These are phyloP conservation scores for Aleadryas rufinucha DNA, from an alignment of 2,113 vertebrate species.

Conservation along the genomic window DNA sequence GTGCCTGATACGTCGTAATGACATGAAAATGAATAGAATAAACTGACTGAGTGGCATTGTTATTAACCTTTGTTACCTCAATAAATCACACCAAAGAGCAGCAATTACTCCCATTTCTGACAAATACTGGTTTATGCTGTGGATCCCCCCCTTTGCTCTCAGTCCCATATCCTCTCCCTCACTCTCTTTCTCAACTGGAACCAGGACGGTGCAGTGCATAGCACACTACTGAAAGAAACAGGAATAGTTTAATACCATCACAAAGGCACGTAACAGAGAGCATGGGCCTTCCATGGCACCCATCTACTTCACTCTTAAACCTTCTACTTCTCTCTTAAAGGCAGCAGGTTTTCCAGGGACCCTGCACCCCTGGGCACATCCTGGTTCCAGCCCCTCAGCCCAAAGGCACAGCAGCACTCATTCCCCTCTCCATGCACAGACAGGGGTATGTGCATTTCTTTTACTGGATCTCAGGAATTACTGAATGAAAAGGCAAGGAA, in stretches of 20 bases:
- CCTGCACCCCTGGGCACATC: not conserved
- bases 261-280: not conserved
- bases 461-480: not conserved
- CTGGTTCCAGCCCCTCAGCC: not conserved
- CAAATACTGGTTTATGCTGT: constrained; percentile 30
- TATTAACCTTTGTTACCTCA: constrained; percentile 86
- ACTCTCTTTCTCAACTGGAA: not conserved
- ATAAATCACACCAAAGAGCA: constrained; percentile 84
- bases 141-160: not conserved
- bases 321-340: not conserved
- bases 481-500: not conserved
- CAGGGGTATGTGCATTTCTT: accelerated
- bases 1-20: constrained; percentile 70
- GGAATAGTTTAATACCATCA: not conserved
- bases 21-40: constrained; percentile 85
- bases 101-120: constrained; percentile 80
- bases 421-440: not conserved
- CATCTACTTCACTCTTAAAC: not conserved
- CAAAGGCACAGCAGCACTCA: not conserved
- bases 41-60: constrained; percentile 77
- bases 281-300: not conserved
- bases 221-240: not conserved
- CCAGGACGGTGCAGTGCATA: not conserved
- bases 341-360: not conserved
- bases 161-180: not conserved